A percentile compares a stretch with the other conserved stretches of the same genome.
Evolutionary conservation across 2,888 invertebrate species (phyloP).

Genomic region (Metallyticus violacea): DNA sequence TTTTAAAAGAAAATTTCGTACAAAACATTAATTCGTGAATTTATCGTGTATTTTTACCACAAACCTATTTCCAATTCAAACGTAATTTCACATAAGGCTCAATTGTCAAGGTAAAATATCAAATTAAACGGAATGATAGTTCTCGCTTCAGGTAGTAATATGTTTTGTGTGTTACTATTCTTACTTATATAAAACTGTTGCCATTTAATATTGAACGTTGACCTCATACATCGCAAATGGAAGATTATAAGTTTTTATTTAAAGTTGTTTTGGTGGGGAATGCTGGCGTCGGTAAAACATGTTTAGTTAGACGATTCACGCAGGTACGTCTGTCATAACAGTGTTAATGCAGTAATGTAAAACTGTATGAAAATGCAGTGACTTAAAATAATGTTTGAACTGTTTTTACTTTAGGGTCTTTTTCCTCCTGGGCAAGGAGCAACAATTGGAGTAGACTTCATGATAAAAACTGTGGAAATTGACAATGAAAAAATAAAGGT

Average conservation of each 20-base stretch:
- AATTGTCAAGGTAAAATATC: constrained; percentile 11
- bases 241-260: constrained; percentile 98
- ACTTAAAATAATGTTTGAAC: background rate
- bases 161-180: background rate
- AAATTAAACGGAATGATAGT: background rate
- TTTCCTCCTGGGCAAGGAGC: constrained; percentile 98
- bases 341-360: background rate
- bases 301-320: constrained; percentile 93
- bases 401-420: constrained; percentile 61
- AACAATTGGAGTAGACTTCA: constrained; percentile 98
- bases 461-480: constrained; percentile 98
- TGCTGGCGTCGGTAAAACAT: constrained; percentile 97
- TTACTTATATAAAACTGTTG: background rate
- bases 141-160: background rate
- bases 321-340: constrained; percentile 56
- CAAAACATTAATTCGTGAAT: background rate
- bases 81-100: background rate
- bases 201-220: background rate
- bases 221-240: constrained; percentile 58
- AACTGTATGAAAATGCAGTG: background rate
- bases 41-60: background rate
- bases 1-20: background rate
- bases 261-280: constrained; percentile 98
- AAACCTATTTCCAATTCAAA: background rate
- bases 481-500: constrained; percentile 94